Evolutionary conservation across 2,113 vertebrate species (phyloP).

Genomic region (Oxyura jamaicensis): DNA sequence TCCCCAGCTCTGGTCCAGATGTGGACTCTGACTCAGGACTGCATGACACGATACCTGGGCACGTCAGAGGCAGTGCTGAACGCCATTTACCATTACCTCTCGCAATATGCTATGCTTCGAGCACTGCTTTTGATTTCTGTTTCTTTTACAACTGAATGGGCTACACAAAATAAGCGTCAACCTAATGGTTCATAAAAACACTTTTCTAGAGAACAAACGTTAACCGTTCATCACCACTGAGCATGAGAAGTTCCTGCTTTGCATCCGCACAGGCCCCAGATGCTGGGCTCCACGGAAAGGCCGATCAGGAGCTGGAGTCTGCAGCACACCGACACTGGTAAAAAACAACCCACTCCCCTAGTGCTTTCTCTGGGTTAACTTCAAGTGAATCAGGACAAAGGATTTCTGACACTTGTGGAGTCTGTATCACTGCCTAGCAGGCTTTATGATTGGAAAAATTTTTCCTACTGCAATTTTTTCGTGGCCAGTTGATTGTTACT

Average conservation of each 20-base stretch:
- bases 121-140: neutral
- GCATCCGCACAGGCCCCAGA: neutral
- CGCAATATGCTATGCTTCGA: neutral
- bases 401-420: neutral
- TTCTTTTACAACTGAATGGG: neutral
- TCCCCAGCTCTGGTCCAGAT: neutral
- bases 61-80: neutral
- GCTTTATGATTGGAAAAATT: neutral
- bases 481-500: neutral
- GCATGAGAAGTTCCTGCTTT: neutral
- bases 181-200: constrained; percentile 10
- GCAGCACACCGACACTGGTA: neutral
- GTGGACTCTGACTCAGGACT: neutral
- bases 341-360: neutral
- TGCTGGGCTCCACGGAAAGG: neutral
- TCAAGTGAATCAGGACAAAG: neutral
- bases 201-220: neutral
- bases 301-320: neutral
- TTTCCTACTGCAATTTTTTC: neutral
- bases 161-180: neutral
- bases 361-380: neutral
- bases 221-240: neutral
- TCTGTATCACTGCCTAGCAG: neutral
- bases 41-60: neutral
- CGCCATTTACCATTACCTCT: neutral